Evolutionary conservation across 2,797 vertebrate species (phyloP).

Genomic region (Bovichtus variegatus): DNA sequence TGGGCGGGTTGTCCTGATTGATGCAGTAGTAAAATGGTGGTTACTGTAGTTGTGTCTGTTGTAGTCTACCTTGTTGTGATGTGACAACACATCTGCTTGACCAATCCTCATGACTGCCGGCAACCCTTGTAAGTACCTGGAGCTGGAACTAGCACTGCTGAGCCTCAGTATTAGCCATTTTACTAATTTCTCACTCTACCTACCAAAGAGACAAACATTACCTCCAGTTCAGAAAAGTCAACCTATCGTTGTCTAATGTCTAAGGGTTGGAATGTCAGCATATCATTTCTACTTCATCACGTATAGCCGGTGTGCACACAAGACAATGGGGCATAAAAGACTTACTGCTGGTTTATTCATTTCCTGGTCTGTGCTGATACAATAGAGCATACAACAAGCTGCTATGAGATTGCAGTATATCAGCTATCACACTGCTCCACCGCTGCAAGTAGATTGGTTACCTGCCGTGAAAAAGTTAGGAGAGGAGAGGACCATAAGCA

Average conservation of each 20-base stretch:
- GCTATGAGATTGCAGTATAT: slow-evolving; percentile 59
- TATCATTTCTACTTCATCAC: slow-evolving; percentile 32
- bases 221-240: background rate
- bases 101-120: background rate
- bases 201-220: background rate
- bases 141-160: background rate
- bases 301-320: slow-evolving; percentile 15
- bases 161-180: background rate
- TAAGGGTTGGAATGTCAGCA: background rate
- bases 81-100: background rate
- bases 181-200: background rate
- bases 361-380: slow-evolving; percentile 47
- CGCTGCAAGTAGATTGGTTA: slow-evolving; percentile 50
- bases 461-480: slow-evolving; percentile 36
- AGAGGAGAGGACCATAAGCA: slow-evolving; percentile 17
- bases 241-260: background rate
- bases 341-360: slow-evolving; percentile 73
- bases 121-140: background rate
- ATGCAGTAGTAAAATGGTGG: background rate
- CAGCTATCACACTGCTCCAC: slow-evolving; percentile 53
- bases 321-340: slow-evolving; percentile 47
- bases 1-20: background rate
- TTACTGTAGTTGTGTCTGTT: background rate
- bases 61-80: background rate
- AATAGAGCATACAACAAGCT: slow-evolving; percentile 48